Base-by-base conservation (phyloP, 2,888 invertebrate genomes). In the Parnassius apollo region DNA sequence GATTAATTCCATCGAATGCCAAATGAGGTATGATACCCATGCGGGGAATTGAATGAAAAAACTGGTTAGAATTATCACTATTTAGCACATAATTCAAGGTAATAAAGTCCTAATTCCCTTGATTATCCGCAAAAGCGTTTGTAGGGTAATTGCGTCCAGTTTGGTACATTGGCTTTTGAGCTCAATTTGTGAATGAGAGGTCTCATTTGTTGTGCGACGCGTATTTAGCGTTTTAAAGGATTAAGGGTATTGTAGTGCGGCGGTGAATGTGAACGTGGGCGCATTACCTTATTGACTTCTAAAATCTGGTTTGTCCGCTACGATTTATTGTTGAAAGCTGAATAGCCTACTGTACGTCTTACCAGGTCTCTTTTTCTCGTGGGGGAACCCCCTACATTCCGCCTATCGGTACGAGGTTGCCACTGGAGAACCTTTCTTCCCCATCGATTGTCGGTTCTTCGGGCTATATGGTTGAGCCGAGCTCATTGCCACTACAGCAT, bases 1-100 rank as follows among this genome's bases (percentile, higher is more conserved):
- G 88, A 89, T 88, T 90, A 87, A 88, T 88, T 86, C 83, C 84
- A 89, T 88, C 83, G 88, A 88, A 89, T 89, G 84, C 81, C 85
- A 88, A 91, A 91, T 89, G 89, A 90, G 90, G 84, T 87, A 85
- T 88, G 87, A 88, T 88, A 83, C 76, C 77, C 76, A 77, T 77
- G 74, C 66, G 77, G 82, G 81, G 82, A 59, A 64, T 58, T 61
- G 78, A 79, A 82, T 77, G 72, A 76, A 77, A 83, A 78, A 76
- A 75, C 68, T 57, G 69, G 71, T 68, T 73, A 65, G 70, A 65
- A 70, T 65, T 66, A 70, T 63, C 55, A 76, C 66, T 56, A 70
- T 61, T 3, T 59, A 51, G 56, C 56, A 11, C 73, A 68, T 84
- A 77, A 68, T 25, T 4, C 49, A 4, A 65, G 0, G 54, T 0